Evolutionary conservation across 2,113 vertebrate genomes (phyloP), one percentile per base, ranked within the genome.

Genomic region (Cavia aperea): DNA sequence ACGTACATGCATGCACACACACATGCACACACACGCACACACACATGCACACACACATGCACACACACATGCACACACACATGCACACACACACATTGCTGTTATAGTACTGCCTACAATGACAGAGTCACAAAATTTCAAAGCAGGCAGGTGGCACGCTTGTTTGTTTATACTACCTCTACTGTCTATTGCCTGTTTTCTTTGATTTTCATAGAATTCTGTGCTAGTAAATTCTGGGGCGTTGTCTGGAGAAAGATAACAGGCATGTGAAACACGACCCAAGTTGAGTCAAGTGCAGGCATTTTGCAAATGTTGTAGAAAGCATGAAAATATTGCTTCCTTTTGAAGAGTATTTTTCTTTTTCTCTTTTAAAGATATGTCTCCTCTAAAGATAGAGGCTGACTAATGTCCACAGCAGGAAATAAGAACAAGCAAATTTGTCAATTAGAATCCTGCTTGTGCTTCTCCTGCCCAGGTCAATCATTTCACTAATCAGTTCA

Each of bases 401-500:
- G 90, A 88, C 88, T 96, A 93, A 95, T 92, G 92, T 95, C 96
- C 92, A 86, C 84, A 90, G 93, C 93, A 95, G 90, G 94, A 92
- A 94, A 89, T 73, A 88, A 75, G 89, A 95, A 79, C 86, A 95
- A 94, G 89, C 62, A 89, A 82, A 94, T 96, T 93, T 93, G 91
- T 96, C 92, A 92, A 58, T 96, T 92, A 94, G 77, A 93, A 93
- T 92, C 77, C 31, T 92, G 62, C 91, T 77, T 93, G 90, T 86
- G 85, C 90, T 93, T 77, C 88, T 56, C 46, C 93, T 75, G 89
- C 87, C 91, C 58, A 23, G 81, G 94, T 94, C 95, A 95, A 83
- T 94, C 89, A 92, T 89, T 95, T 88, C 39, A 26, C 89, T 96
- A 95, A 96, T 96, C 89, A 95, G 91, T 93, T 94, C 3, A 96